Conservation (phyloP, 2,797 vertebrate species). For the Brachyalestes nurse region DNA sequence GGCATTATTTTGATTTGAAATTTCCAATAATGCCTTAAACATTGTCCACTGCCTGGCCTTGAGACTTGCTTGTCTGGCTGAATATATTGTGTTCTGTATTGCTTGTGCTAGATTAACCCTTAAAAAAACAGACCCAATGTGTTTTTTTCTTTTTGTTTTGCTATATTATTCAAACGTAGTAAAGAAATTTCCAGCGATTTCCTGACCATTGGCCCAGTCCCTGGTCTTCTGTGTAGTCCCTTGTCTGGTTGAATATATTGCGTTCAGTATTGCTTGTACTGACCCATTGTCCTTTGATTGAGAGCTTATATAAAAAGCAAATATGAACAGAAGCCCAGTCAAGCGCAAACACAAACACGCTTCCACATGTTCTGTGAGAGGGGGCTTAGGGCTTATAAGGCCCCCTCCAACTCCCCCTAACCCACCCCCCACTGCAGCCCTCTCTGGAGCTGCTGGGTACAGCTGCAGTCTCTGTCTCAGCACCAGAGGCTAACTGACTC, state of each 20-base stretch:
- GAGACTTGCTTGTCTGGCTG: too few species aligned
- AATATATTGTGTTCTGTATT: too few species aligned
- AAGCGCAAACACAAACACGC: conserved; percentile 36
- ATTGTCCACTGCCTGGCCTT: too few species aligned
- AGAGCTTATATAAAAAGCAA: conserved; percentile 32
- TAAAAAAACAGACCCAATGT: too few species aligned
- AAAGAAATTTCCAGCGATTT: background rate
- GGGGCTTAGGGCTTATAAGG: conserved; percentile 12
- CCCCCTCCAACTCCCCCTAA: too few species aligned
- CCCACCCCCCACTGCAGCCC: background rate
- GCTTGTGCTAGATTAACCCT: too few species aligned
- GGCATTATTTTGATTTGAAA: too few species aligned
- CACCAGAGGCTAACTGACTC: background rate
- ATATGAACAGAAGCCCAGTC: conserved; percentile 41
- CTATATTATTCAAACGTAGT: too few species aligned
- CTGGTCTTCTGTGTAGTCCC: background rate
- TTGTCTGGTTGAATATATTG: background rate
- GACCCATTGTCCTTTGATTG: conserved; percentile 6
- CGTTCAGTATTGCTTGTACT: conserved; percentile 22
- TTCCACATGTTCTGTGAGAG: conserved; percentile 38
- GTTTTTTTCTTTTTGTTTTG: too few species aligned
- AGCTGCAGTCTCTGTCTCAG: conserved; percentile 37
- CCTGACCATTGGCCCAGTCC: background rate
- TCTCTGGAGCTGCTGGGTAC: conserved; percentile 12
- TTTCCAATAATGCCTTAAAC: too few species aligned